These are phyloP conservation scores for Tenualosa thibaudeaui DNA, from an alignment of 2,797 vertebrate genomes.

Conservation along the genomic window DNA sequence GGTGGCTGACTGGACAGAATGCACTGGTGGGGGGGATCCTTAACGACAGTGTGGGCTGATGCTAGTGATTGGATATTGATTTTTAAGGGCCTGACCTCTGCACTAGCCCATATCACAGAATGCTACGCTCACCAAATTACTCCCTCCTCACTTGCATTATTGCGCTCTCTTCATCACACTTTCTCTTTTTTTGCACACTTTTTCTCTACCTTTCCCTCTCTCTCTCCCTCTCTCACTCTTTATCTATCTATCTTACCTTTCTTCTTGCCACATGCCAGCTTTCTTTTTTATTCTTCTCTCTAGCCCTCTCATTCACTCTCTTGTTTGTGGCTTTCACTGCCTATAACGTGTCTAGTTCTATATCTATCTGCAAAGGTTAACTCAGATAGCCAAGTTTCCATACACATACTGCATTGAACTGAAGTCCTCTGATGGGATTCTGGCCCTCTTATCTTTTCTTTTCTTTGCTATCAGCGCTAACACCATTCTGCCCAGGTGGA, in stretches of 20 bases:
- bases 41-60: not conserved
- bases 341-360: not conserved
- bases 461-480: not conserved
- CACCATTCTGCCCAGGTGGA: not conserved
- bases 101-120: not conserved
- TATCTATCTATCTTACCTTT: too few relatives aligned
- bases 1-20: slow-evolving; percentile 1
- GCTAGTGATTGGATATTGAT: slow-evolving; percentile 23
- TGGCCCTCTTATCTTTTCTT: not conserved
- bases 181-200: too few relatives aligned
- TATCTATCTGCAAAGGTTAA: not conserved
- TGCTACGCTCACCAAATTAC: not conserved
- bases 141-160: not conserved
- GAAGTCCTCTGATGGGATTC: not conserved
- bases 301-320: not conserved
- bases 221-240: not conserved
- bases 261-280: too few relatives aligned
- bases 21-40: slow-evolving; percentile 4
- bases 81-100: slow-evolving; percentile 6
- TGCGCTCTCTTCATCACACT: not conserved
- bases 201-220: not conserved
- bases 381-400: not conserved
- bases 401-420: not conserved
- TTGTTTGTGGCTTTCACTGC: not conserved
- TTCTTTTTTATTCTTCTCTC: too few relatives aligned